phyloP scores from a whole-genome alignment of 2,888 invertebrate genomes.

The Troides aeacus region DNA sequence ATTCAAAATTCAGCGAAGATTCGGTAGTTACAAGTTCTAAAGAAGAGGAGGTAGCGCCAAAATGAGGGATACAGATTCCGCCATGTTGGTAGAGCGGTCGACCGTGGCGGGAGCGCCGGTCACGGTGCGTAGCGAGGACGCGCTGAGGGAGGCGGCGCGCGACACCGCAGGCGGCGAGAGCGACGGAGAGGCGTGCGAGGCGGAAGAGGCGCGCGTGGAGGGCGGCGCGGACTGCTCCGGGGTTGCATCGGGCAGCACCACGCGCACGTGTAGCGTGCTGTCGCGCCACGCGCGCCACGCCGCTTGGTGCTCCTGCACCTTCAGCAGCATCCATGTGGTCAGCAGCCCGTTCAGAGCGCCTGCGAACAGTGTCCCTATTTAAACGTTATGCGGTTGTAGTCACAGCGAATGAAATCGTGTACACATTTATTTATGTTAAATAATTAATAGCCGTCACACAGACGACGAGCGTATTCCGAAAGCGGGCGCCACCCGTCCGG shows the following conservation, averaged over 20 bases:
- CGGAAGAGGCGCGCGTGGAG: conserved; percentile 42
- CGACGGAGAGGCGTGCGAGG: conserved; percentile 44
- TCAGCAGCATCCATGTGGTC: conserved; percentile 75
- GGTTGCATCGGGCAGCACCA: conserved; percentile 52
- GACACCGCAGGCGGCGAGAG: conserved; percentile 38
- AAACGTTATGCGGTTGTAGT: not conserved
- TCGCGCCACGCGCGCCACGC: conserved; percentile 75
- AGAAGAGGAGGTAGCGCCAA: conserved; percentile 41
- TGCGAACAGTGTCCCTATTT: conserved; percentile 32
- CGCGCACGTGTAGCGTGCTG: conserved; percentile 70
- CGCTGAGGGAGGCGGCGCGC: conserved; percentile 37
- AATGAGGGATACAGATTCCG: conserved; percentile 49
- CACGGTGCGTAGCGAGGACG: conserved; percentile 53
- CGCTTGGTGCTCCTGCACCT: conserved; percentile 73
- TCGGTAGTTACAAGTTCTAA: conserved; percentile 26
- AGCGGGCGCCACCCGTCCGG: too few relatives aligned
- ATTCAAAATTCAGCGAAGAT: conserved; percentile 29
- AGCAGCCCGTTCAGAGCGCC: conserved; percentile 71
- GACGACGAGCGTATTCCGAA: too few relatives aligned
- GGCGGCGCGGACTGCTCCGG: conserved; percentile 37
- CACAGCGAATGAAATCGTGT: too few relatives aligned
- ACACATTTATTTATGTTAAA: too few relatives aligned
- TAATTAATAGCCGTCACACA: too few relatives aligned
- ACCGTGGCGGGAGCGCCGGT: conserved; percentile 64
- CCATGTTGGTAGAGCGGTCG: conserved; percentile 65